Conservation (phyloP, 2,797 vertebrate genomes). For the Lateolabrax maculatus region DNA sequence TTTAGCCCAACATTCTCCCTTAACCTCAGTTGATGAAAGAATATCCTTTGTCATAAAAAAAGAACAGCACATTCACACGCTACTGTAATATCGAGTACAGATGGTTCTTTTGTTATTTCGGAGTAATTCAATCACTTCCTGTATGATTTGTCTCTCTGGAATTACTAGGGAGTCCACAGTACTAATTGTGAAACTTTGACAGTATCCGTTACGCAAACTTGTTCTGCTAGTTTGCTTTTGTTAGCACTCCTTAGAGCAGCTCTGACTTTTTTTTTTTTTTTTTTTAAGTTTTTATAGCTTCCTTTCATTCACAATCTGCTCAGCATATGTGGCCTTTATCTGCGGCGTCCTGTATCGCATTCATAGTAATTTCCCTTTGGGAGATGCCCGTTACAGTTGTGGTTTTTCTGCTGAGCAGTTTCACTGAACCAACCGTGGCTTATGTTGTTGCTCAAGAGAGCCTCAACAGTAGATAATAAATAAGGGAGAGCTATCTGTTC, state of each 20-base stretch:
- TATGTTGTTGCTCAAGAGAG: slow-evolving; percentile 15
- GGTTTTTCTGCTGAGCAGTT: slow-evolving; percentile 4
- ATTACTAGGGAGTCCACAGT: slow-evolving; percentile 19
- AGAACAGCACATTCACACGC: slow-evolving; percentile 43
- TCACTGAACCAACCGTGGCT: slow-evolving; percentile 12
- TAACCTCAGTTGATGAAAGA: slow-evolving; percentile 24
- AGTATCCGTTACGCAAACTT: slow-evolving; percentile 52
- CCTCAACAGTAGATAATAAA: slow-evolving; percentile 1
- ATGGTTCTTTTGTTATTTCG: slow-evolving; percentile 46
- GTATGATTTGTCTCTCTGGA: slow-evolving; percentile 49
- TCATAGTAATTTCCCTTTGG: slow-evolving; percentile 20
- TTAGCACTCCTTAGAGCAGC: background rate
- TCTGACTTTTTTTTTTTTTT: slow-evolving; percentile 7
- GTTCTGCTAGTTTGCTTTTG: slow-evolving; percentile 46
- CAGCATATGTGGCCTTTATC: slow-evolving; percentile 38
- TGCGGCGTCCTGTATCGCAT: slow-evolving; percentile 17
- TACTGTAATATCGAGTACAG: slow-evolving; percentile 30
- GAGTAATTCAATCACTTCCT: slow-evolving; percentile 41
- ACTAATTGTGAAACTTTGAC: slow-evolving; percentile 53
- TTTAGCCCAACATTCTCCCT: slow-evolving; percentile 9
- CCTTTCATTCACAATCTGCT: slow-evolving; percentile 39
- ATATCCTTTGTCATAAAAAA: slow-evolving; percentile 22
- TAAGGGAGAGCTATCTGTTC: background rate
- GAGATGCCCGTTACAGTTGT: slow-evolving; percentile 6
- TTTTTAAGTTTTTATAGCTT: background rate